phyloP scores from a whole-genome alignment of 2,797 vertebrate genomes.

The Mus spretus region DNA sequence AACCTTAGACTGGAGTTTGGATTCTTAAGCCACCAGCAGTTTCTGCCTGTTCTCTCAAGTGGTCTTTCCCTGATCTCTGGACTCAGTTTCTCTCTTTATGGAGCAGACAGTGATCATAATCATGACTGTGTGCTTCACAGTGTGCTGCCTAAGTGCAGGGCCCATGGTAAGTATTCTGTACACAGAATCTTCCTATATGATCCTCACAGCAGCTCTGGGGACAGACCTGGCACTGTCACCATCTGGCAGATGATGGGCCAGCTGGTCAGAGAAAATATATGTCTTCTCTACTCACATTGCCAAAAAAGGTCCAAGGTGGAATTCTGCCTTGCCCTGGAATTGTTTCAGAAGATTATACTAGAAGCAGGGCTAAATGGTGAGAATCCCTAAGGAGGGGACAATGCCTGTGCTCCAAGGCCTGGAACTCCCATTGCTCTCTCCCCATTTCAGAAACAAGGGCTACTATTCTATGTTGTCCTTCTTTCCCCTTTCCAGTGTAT shows the following conservation, averaged over 20 bases:
- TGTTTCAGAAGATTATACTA: background rate
- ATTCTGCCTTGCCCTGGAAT: background rate
- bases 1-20: background rate
- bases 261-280: background rate
- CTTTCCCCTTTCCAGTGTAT: background rate
- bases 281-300: background rate
- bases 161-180: background rate
- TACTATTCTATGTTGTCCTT: background rate
- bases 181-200: rapidly evolving
- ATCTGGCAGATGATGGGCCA: background rate
- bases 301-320: too few relatives aligned
- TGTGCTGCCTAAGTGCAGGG: background rate
- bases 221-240: background rate
- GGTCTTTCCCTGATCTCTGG: background rate
- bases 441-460: background rate
- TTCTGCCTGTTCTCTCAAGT: background rate
- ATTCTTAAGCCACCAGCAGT: background rate
- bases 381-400: background rate
- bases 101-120: background rate
- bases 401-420: background rate
- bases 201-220: background rate
- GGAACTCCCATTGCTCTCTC: background rate
- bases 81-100: background rate
- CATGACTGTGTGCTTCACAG: background rate
- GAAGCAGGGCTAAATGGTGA: background rate